Base-by-base conservation (phyloP, 2,888 invertebrate genomes). In the Hedychridium roseum region DNA sequence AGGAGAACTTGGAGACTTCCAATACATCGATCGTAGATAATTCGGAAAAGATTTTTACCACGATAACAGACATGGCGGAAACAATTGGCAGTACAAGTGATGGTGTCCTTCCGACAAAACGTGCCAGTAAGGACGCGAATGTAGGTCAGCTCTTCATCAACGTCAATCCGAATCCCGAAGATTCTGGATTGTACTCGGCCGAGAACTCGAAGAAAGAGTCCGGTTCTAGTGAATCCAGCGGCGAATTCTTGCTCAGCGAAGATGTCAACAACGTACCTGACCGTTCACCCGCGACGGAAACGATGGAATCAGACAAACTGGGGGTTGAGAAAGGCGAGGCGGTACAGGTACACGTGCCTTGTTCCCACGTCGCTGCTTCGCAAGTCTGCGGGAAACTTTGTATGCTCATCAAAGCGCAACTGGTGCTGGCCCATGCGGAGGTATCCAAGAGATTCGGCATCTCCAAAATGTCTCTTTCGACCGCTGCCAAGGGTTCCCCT, bases 401-500 rank as follows among this genome's bases (percentile, higher is more conserved):
- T 73, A 87, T 89, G 1, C 83, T 92, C 56, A 87, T 93, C 40
- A 90, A 91, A 79, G 84, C 87, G 28, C 91, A 92, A 64, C 83
- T 94, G 60, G 85, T 89, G 40, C 86, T 91, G 62, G 91, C 91
- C 2, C 89, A 91, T 66, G 86, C 88, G 0, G 90, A 91, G 79
- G 87, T 91, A 41, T 88, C 88, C 60, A 86, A 85, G 79, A 84
- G 83, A 37, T 83, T 83, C 40, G 82, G 82, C n/a, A 57, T 81
- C 3, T 78, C 80, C 20, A 82, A 80, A 38, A 79, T 82, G 71
- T 81, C 81, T 3, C 76, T 61, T 51, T 80, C 80, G 57, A 82
- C 62, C 66, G 82, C 57, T 57, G 80, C 66, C 56, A 81, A 69
- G 67, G 74, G 63, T 57, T 71, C 69, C 2, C 74, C 73, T 15